phyloP scores from a whole-genome alignment of 2,797 vertebrate genomes.

The Scolopax rusticola region DNA sequence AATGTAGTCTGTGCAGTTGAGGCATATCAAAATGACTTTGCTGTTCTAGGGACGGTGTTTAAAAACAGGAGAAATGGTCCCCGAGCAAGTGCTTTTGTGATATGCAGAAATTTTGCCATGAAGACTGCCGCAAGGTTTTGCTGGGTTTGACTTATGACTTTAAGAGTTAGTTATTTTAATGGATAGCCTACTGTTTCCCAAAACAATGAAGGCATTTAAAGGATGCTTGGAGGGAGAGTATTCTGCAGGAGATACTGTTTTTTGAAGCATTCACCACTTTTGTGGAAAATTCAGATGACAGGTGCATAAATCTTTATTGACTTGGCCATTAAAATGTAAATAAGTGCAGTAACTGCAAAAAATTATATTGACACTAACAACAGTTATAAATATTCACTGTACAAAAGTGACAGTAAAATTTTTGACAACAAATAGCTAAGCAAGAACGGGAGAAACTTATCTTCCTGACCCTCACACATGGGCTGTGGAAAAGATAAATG shows the following conservation, averaged over 20 bases:
- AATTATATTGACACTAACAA: constrained; percentile 45
- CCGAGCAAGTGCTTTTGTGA: not conserved
- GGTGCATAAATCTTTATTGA: constrained; percentile 68
- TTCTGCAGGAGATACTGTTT: not conserved
- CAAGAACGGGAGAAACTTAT: constrained; percentile 5
- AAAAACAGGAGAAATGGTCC: not conserved
- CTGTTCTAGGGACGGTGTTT: not conserved
- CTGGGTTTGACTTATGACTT: not conserved
- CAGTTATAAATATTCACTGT: constrained; percentile 56
- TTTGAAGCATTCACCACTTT: constrained; percentile 26
- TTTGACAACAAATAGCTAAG: constrained; percentile 51
- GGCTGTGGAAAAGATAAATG: constrained; percentile 31
- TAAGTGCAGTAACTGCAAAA: constrained; percentile 48
- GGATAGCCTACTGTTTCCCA: not conserved
- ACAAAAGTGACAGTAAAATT: constrained; percentile 41
- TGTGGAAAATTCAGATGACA: constrained; percentile 50
- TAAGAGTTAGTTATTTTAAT: constrained; percentile 1
- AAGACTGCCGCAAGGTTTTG: not conserved
- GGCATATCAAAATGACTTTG: not conserved
- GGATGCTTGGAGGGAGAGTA: not conserved
- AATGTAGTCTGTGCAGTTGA: not conserved
- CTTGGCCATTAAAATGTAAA: constrained; percentile 68
- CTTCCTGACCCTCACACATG: not conserved
- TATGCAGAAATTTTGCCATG: not conserved
- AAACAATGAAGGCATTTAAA: constrained; percentile 8